Base-by-base conservation (phyloP, 2,113 vertebrate genomes). In the Tapirus terrestris region DNA sequence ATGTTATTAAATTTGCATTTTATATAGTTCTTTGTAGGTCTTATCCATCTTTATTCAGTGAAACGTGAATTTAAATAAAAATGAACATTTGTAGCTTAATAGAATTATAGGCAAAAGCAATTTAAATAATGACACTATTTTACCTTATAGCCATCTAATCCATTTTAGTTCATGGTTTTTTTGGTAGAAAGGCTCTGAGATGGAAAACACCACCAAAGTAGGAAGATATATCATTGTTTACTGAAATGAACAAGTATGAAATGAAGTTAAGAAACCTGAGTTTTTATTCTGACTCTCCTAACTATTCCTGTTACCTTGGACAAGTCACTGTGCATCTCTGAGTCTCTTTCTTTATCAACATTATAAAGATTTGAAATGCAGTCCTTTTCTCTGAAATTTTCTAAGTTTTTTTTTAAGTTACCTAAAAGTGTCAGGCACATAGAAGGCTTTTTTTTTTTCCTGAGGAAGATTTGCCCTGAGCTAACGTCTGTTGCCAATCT, bases 41-140 rank as follows among this genome's bases (percentile, higher is more conserved):
- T 65, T 67, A 51, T 84, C 23, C 16, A 31, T 80, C n/a, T 96
- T 93, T 85, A 63, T 89, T n/a, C 75, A 31, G 8, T 67, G 7
- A 23, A 89, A 31, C 85, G 12, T 81, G 20, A 82, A 48, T 91
- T 93, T 96, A 68, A 96, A 75, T 73, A 89, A 89, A 86, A 86
- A 43, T 75, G 63, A 91, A 25, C 31, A 72, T 56, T 92, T 72
- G 21, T 89, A 67, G 23, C n/a, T 76, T 76, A 76, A 89, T 82
- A 76, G 73, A 75, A 53, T 61, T 63, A 60, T 45, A 92, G 27
- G 33, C 72, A 65, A 84, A 63, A 84, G 43, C 27, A 70, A 51
- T 68, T 18, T 70, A 89, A 53, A 53, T 53, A 95, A 67, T 60
- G 39, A 10, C 8, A 61, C 3, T 20, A 13, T 68, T 95, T 89